phyloP scores from a whole-genome alignment of 2,888 invertebrate genomes.

The Branchellion lobata region DNA sequence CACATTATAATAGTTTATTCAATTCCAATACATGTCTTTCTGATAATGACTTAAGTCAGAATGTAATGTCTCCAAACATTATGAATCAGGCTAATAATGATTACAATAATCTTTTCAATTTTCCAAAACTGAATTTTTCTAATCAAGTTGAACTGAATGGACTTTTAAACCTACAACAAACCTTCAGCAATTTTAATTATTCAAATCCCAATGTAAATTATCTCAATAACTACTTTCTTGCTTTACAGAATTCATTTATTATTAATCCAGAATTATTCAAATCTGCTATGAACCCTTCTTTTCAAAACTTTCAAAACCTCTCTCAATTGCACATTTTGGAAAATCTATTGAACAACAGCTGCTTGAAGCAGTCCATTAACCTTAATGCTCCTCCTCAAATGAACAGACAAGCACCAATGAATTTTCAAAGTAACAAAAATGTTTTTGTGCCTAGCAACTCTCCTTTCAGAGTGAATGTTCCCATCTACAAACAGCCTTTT shows the following conservation, averaged over 20 bases:
- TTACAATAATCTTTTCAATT: neutral
- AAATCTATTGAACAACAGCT: neutral
- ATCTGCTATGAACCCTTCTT: constrained; percentile 2
- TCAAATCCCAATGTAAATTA: neutral
- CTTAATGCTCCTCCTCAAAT: neutral
- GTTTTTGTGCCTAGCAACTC: neutral
- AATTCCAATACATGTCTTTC: neutral
- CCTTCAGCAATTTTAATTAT: neutral
- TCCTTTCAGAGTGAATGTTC: neutral
- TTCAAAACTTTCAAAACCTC: constrained; percentile 5
- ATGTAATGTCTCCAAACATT: neutral
- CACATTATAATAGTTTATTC: neutral
- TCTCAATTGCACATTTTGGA: neutral
- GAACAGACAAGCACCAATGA: constrained; percentile 7
- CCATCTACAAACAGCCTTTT: neutral
- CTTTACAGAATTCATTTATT: neutral
- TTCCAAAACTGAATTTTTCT: neutral
- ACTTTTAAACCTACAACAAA: neutral
- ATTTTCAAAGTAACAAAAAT: neutral
- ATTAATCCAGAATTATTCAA: constrained; percentile 11
- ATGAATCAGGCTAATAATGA: neutral
- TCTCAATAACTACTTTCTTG: constrained; percentile 9
- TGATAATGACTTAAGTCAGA: constrained; percentile 14
- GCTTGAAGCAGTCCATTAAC: neutral
- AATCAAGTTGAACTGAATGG: neutral